phyloP scores from a whole-genome alignment of 2,888 invertebrate species.

The Colletes collaris region DNA sequence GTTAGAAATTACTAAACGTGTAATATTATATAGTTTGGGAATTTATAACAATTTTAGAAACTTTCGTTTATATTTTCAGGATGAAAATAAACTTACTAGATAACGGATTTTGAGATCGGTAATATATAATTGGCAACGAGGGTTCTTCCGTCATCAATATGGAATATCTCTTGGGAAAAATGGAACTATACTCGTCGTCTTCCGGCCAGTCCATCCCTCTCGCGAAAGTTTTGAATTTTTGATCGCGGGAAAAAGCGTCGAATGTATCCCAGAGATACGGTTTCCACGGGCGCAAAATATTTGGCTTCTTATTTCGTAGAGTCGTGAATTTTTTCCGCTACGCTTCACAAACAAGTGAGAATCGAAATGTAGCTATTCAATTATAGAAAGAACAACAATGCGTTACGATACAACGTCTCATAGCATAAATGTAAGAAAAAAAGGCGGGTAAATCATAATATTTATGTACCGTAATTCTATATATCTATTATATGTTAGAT shows the following conservation, averaged over 20 bases:
- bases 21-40: not conserved
- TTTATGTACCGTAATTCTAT: not conserved
- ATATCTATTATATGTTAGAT: not conserved
- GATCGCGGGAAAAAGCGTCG: slow-evolving; percentile 43
- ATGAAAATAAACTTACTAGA: slow-evolving; percentile 41
- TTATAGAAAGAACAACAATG: slow-evolving; percentile 17
- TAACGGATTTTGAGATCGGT: slow-evolving; percentile 29
- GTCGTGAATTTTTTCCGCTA: slow-evolving; percentile 14
- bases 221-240: slow-evolving; percentile 30
- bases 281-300: slow-evolving; percentile 68
- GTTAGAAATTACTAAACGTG: not conserved
- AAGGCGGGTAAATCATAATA: slow-evolving; percentile 7
- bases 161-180: slow-evolving; percentile 36
- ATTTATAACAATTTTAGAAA: not conserved
- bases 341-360: slow-evolving; percentile 31
- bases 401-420: not conserved
- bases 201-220: slow-evolving; percentile 46
- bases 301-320: slow-evolving; percentile 33
- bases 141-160: slow-evolving; percentile 48
- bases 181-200: slow-evolving; percentile 42
- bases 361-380: slow-evolving; percentile 34
- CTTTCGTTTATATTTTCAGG: not conserved
- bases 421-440: not conserved
- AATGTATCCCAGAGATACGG: slow-evolving; percentile 69
- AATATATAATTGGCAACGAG: slow-evolving; percentile 42